Percentiles rank a stretch among this genome's conserved stretches.
phyloP scores from a whole-genome alignment of 2,888 invertebrate genomes.

The Thereva unica region DNA sequence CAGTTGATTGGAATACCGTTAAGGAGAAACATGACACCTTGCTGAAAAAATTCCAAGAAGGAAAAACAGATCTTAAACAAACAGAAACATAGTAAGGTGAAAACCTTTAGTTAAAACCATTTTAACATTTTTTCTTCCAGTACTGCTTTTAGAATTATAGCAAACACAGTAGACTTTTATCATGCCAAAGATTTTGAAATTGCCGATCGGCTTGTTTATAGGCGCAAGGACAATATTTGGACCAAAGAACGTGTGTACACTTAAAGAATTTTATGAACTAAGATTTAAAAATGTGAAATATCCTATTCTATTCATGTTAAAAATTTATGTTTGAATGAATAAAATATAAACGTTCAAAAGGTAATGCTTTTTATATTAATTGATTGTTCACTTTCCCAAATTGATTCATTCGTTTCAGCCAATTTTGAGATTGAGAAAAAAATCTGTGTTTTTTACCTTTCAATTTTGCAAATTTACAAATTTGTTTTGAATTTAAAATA shows the following conservation, averaged over 20 bases:
- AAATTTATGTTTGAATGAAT: too few relatives aligned
- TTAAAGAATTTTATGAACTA: conserved; percentile 37
- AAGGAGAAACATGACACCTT: conserved; percentile 47
- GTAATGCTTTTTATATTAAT: too few relatives aligned
- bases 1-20: conserved; percentile 45
- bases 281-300: too few relatives aligned
- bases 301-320: too few relatives aligned
- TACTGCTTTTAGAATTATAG: conserved; percentile 52
- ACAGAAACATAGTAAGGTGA: conserved; percentile 49
- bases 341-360: too few relatives aligned
- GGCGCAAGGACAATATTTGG: conserved; percentile 46
- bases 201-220: conserved; percentile 54
- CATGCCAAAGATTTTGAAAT: conserved; percentile 46
- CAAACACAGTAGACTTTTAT: conserved; percentile 53
- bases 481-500: too few relatives aligned
- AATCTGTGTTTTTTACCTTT: too few relatives aligned
- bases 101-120: not conserved
- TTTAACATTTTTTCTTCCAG: conserved; percentile 43
- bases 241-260: conserved; percentile 50
- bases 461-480: too few relatives aligned
- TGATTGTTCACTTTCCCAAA: too few relatives aligned
- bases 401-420: too few relatives aligned
- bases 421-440: too few relatives aligned
- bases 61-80: conserved; percentile 45
- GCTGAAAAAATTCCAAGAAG: conserved; percentile 44